Conservation (phyloP, 2,888 invertebrate genomes). For the Tetrapedia diversipes region DNA sequence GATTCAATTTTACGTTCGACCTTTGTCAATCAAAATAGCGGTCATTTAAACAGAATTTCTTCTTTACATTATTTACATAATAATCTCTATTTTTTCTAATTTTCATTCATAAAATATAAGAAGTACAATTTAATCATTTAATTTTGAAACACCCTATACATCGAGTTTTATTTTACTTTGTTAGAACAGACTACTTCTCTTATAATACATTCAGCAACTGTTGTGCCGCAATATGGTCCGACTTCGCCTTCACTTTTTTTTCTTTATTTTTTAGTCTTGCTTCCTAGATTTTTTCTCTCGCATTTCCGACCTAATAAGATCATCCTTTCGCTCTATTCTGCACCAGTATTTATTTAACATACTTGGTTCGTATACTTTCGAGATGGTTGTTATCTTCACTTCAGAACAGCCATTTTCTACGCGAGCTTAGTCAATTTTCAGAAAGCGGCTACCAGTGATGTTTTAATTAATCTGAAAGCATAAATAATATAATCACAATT, state of each 20-base stretch:
- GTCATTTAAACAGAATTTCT: not conserved
- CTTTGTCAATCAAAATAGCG: not conserved
- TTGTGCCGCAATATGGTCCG: constrained; percentile 53
- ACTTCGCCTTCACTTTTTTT: constrained; percentile 32
- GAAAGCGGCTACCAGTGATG: constrained; percentile 13
- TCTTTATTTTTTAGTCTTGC: not conserved
- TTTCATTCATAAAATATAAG: too few species aligned
- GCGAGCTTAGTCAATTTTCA: not conserved
- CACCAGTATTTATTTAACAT: constrained; percentile 3
- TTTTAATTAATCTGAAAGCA: constrained; percentile 18
- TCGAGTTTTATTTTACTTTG: constrained; percentile 32
- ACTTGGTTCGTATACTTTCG: constrained; percentile 26
- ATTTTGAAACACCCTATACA: constrained; percentile 29
- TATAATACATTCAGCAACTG: constrained; percentile 51
- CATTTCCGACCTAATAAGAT: constrained; percentile 26
- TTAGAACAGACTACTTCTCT: constrained; percentile 55
- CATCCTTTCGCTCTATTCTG: constrained; percentile 33
- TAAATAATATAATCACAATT: not conserved
- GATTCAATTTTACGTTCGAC: too few species aligned
- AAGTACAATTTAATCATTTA: not conserved
- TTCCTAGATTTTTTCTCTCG: not conserved
- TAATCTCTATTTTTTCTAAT: not conserved
- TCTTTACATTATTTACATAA: not conserved
- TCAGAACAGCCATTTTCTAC: not conserved
- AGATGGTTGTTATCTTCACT: constrained; percentile 1